phyloP scores from a whole-genome alignment of 1,140 invertebrate genomes.

The Araneus ventricosus region DNA sequence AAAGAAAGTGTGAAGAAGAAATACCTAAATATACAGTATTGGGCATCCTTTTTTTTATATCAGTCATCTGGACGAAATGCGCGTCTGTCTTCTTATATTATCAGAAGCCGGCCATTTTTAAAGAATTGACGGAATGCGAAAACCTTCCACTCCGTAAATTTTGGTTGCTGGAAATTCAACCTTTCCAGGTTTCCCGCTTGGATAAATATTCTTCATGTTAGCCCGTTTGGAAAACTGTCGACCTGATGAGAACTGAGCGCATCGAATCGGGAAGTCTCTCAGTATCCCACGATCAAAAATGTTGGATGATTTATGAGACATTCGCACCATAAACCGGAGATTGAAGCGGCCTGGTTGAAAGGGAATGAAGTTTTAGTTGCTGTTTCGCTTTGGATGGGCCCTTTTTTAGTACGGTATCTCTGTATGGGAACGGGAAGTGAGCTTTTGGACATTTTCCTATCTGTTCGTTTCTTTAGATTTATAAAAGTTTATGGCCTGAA shows the following conservation, averaged over 20 bases:
- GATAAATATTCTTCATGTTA: not conserved
- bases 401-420: not conserved
- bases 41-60: too few relatives aligned
- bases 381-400: not conserved
- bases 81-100: not conserved
- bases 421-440: not conserved
- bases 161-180: not conserved
- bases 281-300: not conserved
- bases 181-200: conserved; percentile 10
- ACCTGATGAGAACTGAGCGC: not conserved
- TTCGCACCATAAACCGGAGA: not conserved
- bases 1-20: too few relatives aligned
- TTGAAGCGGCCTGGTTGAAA: not conserved
- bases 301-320: conserved; percentile 15
- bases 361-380: not conserved
- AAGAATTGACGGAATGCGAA: not conserved
- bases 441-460: not conserved
- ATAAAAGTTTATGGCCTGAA: not conserved
- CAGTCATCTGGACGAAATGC: too few relatives aligned
- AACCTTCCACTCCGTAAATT: not conserved
- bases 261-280: not conserved
- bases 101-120: not conserved
- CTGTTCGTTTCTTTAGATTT: not conserved
- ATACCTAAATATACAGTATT: too few relatives aligned
- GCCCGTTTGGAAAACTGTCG: not conserved